Percentiles rank a stretch among this genome's conserved stretches.
phyloP scores from a whole-genome alignment of 2,888 invertebrate genomes.

The Dilophus febrilis region DNA sequence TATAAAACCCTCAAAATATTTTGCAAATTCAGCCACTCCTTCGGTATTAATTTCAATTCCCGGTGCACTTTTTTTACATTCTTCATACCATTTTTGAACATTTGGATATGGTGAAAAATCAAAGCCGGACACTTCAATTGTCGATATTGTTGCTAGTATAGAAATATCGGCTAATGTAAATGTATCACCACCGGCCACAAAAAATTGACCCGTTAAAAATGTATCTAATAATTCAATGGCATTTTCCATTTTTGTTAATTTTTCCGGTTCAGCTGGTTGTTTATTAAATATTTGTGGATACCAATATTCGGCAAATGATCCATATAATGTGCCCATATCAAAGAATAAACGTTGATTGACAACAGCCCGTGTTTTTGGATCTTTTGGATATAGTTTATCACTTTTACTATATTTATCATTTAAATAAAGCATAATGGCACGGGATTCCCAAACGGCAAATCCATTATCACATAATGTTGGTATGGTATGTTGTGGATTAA shows the following conservation, averaged over 20 bases:
- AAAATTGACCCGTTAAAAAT: slow-evolving; percentile 45
- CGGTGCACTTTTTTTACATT: neutral
- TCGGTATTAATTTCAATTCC: neutral
- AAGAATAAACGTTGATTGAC: slow-evolving; percentile 59
- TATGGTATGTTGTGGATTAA: slow-evolving; percentile 29
- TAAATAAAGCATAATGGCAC: slow-evolving; percentile 44
- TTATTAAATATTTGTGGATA: slow-evolving; percentile 14
- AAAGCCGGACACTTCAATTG: slow-evolving; percentile 40
- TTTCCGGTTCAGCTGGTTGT: slow-evolving; percentile 38
- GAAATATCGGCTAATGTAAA: slow-evolving; percentile 56
- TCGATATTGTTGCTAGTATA: slow-evolving; percentile 43
- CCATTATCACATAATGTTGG: slow-evolving; percentile 64
- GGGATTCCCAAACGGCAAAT: slow-evolving; percentile 56
- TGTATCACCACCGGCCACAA: slow-evolving; percentile 38
- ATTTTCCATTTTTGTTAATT: slow-evolving; percentile 42
- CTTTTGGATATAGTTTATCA: slow-evolving; percentile 47
- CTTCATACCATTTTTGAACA: slow-evolving; percentile 4
- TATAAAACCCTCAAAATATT: no score
- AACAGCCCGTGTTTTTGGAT: slow-evolving; percentile 46
- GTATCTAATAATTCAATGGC: slow-evolving; percentile 44
- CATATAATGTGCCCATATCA: slow-evolving; percentile 52
- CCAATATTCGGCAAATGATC: slow-evolving; percentile 9
- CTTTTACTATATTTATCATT: slow-evolving; percentile 25
- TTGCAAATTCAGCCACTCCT: no score
- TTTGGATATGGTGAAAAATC: slow-evolving; percentile 32